phyloP scores from a whole-genome alignment of 2,888 invertebrate species.

The Tridacna gigas region DNA sequence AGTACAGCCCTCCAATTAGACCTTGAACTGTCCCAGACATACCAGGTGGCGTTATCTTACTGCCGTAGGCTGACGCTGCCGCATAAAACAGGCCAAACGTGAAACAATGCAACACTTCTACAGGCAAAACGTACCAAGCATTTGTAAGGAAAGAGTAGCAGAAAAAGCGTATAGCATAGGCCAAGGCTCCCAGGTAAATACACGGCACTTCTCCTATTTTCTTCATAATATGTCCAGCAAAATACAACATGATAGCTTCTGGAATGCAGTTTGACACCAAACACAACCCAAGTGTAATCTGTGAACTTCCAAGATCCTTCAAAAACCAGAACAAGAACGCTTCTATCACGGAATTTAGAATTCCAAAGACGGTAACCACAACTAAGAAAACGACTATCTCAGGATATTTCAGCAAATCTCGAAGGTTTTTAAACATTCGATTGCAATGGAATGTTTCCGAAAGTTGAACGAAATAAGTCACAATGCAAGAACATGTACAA shows the following conservation, averaged over 20 bases:
- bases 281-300: constrained; percentile 78
- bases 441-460: constrained; percentile 70
- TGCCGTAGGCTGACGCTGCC: constrained; percentile 94
- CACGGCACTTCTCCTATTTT: constrained; percentile 91
- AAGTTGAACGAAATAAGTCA: constrained; percentile 86
- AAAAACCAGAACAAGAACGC: constrained; percentile 94
- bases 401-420: constrained; percentile 91
- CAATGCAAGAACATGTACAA: constrained; percentile 90
- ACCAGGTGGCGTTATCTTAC: constrained; percentile 92
- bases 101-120: constrained; percentile 94
- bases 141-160: constrained; percentile 92
- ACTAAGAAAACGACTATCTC: constrained; percentile 92
- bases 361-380: constrained; percentile 92
- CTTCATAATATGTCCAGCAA: constrained; percentile 92
- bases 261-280: constrained; percentile 74
- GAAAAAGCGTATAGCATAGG: constrained; percentile 92
- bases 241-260: constrained; percentile 87
- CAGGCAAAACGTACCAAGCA: constrained; percentile 93
- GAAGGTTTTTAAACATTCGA: constrained; percentile 89
- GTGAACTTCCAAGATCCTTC: constrained; percentile 81
- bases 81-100: constrained; percentile 97
- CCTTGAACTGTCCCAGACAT: constrained; percentile 94
- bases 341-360: constrained; percentile 95
- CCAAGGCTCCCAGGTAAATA: constrained; percentile 93
- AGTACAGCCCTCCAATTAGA: constrained; percentile 94